A percentile compares a stretch with the other conserved stretches of the same genome.
Evolutionary conservation across 2,797 vertebrate species (phyloP).

Genomic region (Rhabdophis nuchalis): DNA sequence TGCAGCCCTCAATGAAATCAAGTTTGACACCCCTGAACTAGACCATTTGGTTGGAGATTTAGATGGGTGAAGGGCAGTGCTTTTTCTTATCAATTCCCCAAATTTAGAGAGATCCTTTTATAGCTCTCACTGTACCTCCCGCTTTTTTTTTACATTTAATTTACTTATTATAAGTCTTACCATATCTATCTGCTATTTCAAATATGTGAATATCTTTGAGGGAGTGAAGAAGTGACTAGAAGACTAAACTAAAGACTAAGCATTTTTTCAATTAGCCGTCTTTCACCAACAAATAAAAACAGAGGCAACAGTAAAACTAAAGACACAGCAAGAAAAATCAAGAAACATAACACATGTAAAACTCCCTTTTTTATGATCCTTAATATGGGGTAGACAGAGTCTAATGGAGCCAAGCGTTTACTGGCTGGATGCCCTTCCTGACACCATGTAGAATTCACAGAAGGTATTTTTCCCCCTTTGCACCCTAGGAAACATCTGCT

Average conservation of each 20-base stretch:
- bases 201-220: neutral
- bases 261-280: neutral
- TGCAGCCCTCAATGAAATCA: too few relatives aligned
- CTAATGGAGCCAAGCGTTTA: neutral
- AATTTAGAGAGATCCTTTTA: neutral
- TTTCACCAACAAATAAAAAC: neutral
- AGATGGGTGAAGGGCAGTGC: neutral
- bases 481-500: neutral
- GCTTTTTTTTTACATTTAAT: neutral
- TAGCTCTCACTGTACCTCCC: neutral
- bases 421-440: neutral
- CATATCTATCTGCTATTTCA: neutral
- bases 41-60: neutral
- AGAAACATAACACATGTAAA: neutral
- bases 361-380: neutral
- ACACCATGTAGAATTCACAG: neutral
- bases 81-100: neutral
- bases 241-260: neutral
- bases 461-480: neutral
- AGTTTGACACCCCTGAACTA: neutral
- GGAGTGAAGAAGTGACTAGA: neutral
- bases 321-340: neutral
- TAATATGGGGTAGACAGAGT: neutral
- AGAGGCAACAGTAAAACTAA: neutral
- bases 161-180: neutral